These are phyloP conservation scores for Albula glossodonta DNA, from an alignment of 2,113 vertebrate species.

Conservation along the genomic window DNA sequence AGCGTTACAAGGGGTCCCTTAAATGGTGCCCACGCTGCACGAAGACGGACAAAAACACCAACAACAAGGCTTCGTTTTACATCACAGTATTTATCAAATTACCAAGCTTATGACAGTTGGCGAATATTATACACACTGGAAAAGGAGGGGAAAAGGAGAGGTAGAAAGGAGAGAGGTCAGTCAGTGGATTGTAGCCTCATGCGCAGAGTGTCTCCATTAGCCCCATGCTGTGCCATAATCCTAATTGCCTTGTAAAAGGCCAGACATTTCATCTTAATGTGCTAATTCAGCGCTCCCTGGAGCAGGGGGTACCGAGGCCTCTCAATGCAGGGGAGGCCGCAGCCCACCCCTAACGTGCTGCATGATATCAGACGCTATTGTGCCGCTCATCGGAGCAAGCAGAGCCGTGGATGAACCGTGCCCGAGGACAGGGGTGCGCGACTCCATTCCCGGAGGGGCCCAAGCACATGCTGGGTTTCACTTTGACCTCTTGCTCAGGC, in stretches of 20 bases:
- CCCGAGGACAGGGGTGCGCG: too few relatives aligned
- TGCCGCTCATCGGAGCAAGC: too few relatives aligned
- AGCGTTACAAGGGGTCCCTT: slow-evolving; percentile 60
- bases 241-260: slow-evolving; percentile 75
- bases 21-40: slow-evolving; percentile 20
- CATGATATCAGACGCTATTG: too few relatives aligned
- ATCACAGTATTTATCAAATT: background rate
- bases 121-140: too few relatives aligned
- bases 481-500: too few relatives aligned
- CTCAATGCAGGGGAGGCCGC: slow-evolving; percentile 47
- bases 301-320: slow-evolving; percentile 54
- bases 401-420: too few relatives aligned
- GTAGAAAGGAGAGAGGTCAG: background rate
- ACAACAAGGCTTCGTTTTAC: background rate
- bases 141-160: background rate
- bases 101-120: too few relatives aligned
- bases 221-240: slow-evolving; percentile 76
- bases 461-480: too few relatives aligned
- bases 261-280: slow-evolving; percentile 73
- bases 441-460: too few relatives aligned
- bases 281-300: slow-evolving; percentile 65
- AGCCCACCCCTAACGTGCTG: too few relatives aligned
- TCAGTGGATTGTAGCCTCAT: slow-evolving; percentile 44
- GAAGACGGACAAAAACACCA: slow-evolving; percentile 20
- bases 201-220: slow-evolving; percentile 64